Evolutionary conservation across 2,797 vertebrate species (phyloP).

Genomic region (Yasuhikotakia modesta): DNA sequence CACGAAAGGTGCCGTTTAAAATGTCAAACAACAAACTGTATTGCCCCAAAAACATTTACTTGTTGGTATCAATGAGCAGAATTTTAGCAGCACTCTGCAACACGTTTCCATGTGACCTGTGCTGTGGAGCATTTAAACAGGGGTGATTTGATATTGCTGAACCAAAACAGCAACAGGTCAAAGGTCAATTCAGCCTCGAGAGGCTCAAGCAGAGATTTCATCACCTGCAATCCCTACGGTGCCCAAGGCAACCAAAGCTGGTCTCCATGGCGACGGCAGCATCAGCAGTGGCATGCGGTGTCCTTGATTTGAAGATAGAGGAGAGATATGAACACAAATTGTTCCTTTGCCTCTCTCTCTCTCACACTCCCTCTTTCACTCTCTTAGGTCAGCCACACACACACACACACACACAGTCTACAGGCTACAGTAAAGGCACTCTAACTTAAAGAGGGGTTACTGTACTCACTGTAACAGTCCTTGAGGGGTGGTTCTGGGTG

Average conservation of each 20-base stretch:
- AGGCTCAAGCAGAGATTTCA: slow-evolving; percentile 49
- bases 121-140: slow-evolving; percentile 2
- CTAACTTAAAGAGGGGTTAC: slow-evolving; percentile 14
- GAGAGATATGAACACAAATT: slow-evolving; percentile 68
- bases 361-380: slow-evolving; percentile 24
- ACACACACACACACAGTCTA: slow-evolving; percentile 19
- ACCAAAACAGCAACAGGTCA: slow-evolving; percentile 41
- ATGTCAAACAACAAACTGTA: neutral
- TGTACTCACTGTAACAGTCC: slow-evolving; percentile 14
- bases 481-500: slow-evolving; percentile 23
- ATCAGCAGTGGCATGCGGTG: slow-evolving; percentile 73
- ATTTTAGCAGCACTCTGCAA: neutral
- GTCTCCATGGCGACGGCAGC: slow-evolving; percentile 81
- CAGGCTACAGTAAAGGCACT: slow-evolving; percentile 34
- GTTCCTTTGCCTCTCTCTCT: slow-evolving; percentile 30
- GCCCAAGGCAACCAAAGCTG: slow-evolving; percentile 66
- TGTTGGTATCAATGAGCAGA: neutral
- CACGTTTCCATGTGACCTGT: neutral
- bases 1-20: neutral
- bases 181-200: slow-evolving; percentile 50
- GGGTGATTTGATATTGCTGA: slow-evolving; percentile 21
- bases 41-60: neutral
- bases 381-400: slow-evolving; percentile 46
- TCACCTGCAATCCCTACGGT: slow-evolving; percentile 54
- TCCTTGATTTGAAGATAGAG: slow-evolving; percentile 77